Evolutionary conservation across 23 tunicate species (phyloP), one percentile per base, ranked within the genome.

Genomic region (Botrylloides violaceus): DNA sequence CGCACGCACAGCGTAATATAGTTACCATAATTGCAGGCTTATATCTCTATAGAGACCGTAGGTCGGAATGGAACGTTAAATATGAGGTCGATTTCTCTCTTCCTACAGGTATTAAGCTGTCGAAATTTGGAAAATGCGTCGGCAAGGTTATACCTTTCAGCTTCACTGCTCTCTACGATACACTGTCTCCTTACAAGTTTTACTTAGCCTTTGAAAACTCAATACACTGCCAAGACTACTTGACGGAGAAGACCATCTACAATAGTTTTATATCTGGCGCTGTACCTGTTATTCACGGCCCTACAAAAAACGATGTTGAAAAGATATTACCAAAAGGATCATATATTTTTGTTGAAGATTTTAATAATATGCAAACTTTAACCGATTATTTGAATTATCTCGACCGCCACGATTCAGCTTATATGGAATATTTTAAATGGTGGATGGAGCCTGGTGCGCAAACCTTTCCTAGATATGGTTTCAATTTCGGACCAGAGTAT

Each of bases 141-240:
- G 48, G 49, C 12, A 72, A 61, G 20, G n/a, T 50, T 5, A 32
- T 80, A 12, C 78, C 85, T 0, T 57, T 21, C 28, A 62, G 61
- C 29, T 53, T 3, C 63, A 21, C 61, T 1, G 61, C 34, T 34
- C 49, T 72, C 4, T 80, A 36, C 34, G 61, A 80, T 18, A 34
- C 66, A 43, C 34, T 80, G 59, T 29, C 28, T 24, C 36, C 78
- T 65, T 49, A 30, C 65, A 85, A 83, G 70, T 85, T 85, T 58
- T 85, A 85, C 61, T 61, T 85, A 29, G 93, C 93, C 12, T 85
- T 85, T 58, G 93, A 85, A 73, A 85, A 85, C 49, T 57, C 88
- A 1, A 28, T 57, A 1, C 64, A 60, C 6, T 83, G 88, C 36
- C 31, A 38, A 25, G 88, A 83, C 39, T 83, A 83, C 66, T 24